Percentiles rank a stretch among this genome's conserved stretches.
Evolutionary conservation across 2,888 invertebrate species (phyloP).

Genomic region (Cephalotes varians): DNA sequence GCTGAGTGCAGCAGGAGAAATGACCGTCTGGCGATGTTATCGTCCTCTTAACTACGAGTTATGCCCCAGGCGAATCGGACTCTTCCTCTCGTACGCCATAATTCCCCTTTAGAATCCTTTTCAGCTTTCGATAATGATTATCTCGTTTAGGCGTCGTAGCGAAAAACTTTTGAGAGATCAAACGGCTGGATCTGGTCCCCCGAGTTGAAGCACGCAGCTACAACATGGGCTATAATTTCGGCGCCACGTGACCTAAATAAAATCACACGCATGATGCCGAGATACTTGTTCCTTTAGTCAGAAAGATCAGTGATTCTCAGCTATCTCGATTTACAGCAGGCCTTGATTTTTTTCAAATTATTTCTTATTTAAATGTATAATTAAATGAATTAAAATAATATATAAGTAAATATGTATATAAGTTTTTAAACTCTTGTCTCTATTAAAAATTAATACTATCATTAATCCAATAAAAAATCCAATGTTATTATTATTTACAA

Average conservation of each 20-base stretch:
- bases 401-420: not conserved
- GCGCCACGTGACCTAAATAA: slow-evolving; percentile 46
- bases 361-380: not conserved
- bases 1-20: slow-evolving; percentile 63
- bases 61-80: slow-evolving; percentile 69
- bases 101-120: slow-evolving; percentile 36
- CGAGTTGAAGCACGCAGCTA: not conserved
- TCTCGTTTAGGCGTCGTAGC: slow-evolving; percentile 50
- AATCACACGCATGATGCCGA: slow-evolving; percentile 13
- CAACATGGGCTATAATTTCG: slow-evolving; percentile 32
- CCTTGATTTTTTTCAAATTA: not conserved
- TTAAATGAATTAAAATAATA: slow-evolving; percentile 12
- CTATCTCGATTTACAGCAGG: not conserved
- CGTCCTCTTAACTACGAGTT: slow-evolving; percentile 65
- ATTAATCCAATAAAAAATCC: not conserved
- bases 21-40: slow-evolving; percentile 74
- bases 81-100: slow-evolving; percentile 57
- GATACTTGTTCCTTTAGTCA: not conserved
- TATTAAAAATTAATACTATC: not conserved
- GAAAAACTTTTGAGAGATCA: slow-evolving; percentile 37
- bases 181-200: slow-evolving; percentile 22
- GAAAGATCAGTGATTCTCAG: slow-evolving; percentile 26
- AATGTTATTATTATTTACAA: not conserved
- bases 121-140: slow-evolving; percentile 57
- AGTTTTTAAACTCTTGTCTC: not conserved